Evolutionary conservation across 2,888 invertebrate species (phyloP), one percentile per base, ranked within the genome.

Genomic region (Eilema sororculum): DNA sequence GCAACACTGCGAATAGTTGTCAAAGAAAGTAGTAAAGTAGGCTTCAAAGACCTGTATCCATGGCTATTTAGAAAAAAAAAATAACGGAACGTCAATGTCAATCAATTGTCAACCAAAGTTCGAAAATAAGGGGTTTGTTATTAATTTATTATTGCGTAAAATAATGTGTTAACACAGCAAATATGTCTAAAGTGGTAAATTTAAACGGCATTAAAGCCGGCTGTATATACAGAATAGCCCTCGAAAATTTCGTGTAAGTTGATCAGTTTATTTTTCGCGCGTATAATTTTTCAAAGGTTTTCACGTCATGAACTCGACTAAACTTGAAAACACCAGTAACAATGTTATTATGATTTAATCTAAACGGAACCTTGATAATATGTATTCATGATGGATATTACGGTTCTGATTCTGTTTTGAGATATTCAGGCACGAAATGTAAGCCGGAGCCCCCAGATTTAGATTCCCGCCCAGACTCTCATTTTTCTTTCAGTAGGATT

Each of bases 191-290:
- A 82, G 77, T 91, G 46, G 71, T 83, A 16, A 94, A 93, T 72
- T 86, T 79, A 6, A 82, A 86, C 58, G 89, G 86, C 69, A 71
- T 85, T 52, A 86, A 84, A 81, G 86, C 95, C 37, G 96, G 96
- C 61, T 91, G 93, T 71, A 96, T 96, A 74, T 90, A 95, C 81
- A 93, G 96, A 84, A 95, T 96, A 76, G 91, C 95, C 25, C 93
- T 96, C 30, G 93, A 91, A 88, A 95, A 96, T 86, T 96, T 96
- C 80, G 95, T 96, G 95, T 96, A 88, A 93, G 95, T 95, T 41
- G 41, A 28, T 41, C 2, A 25, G 6, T 52, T 65, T 13, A 16
- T 20, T 68, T 73, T 82, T 79, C 67, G 82, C 82, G 80, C 82
- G 75, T 67, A 59, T 28, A 20, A n/a, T n/a, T n/a, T n/a, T n/a